A percentile compares a stretch with the other conserved stretches of the same genome.
phyloP scores from a whole-genome alignment of 2,888 invertebrate genomes.

The Conistra vaccinii region DNA sequence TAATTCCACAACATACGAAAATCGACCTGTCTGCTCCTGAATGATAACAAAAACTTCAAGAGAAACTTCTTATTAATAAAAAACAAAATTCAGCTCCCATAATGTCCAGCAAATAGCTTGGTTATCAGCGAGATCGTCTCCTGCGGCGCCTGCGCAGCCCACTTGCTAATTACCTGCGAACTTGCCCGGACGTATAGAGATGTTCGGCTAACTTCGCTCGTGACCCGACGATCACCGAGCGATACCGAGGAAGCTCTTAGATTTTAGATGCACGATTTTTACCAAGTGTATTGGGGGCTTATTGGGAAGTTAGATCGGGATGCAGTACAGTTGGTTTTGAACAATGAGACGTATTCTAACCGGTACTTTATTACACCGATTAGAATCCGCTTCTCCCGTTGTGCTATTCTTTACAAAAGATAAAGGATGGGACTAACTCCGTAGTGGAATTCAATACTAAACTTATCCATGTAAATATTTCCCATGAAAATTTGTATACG shows the following conservation, averaged over 20 bases:
- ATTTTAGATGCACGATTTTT: slow-evolving; percentile 75
- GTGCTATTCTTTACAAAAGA: background rate
- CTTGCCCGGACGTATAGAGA: slow-evolving; percentile 60
- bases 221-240: slow-evolving; percentile 64
- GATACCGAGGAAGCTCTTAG: slow-evolving; percentile 62
- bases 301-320: slow-evolving; percentile 27
- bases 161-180: slow-evolving; percentile 74
- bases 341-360: slow-evolving; percentile 22
- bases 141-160: slow-evolving; percentile 71
- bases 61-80: slow-evolving; percentile 36
- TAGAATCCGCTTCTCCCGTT: background rate
- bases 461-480: background rate
- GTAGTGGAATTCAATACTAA: background rate
- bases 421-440: background rate
- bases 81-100: slow-evolving; percentile 45
- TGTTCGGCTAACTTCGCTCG: slow-evolving; percentile 65
- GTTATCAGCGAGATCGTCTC: slow-evolving; percentile 60
- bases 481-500: background rate
- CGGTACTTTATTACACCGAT: background rate
- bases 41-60: slow-evolving; percentile 2
- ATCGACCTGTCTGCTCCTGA: background rate
- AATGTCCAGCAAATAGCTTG: slow-evolving; percentile 60
- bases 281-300: slow-evolving; percentile 50
- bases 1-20: background rate
- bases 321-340: slow-evolving; percentile 6